A percentile compares a stretch with the other conserved stretches of the same genome.
Conservation (phyloP, 1,140 invertebrate genomes). For the Sycobia sp. region DNA sequence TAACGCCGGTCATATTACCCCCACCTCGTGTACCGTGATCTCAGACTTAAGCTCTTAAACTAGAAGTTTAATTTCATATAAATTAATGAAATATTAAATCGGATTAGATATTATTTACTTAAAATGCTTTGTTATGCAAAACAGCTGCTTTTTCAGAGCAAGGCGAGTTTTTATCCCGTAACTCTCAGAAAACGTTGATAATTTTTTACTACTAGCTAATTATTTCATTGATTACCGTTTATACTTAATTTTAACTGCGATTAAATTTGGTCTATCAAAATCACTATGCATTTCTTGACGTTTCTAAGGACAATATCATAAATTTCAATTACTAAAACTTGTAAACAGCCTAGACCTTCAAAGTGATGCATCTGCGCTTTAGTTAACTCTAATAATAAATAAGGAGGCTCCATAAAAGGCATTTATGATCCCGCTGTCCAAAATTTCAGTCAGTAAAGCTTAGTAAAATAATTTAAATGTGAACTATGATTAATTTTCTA, state of each 20-base stretch:
- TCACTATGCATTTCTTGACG: slow-evolving; percentile 16
- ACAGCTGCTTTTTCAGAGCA: background rate
- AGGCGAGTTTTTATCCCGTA: background rate
- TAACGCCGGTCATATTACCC: slow-evolving; percentile 51
- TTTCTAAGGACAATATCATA: slow-evolving; percentile 12
- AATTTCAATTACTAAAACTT: background rate
- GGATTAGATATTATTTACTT: background rate
- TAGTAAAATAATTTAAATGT: too few relatives aligned
- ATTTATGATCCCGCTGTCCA: too few relatives aligned
- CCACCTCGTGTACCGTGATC: slow-evolving; percentile 48
- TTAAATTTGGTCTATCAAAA: slow-evolving; percentile 1
- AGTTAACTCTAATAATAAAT: slow-evolving; percentile 37
- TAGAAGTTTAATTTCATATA: too few relatives aligned
- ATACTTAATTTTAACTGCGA: too few relatives aligned
- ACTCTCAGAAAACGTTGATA: background rate
- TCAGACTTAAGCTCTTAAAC: slow-evolving; percentile 3
- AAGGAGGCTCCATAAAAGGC: too few relatives aligned
- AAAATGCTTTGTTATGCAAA: slow-evolving; percentile 8
- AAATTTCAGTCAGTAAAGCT: too few relatives aligned
- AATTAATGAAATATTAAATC: background rate
- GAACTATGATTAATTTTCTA: slow-evolving; percentile 17
- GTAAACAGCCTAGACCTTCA: slow-evolving; percentile 15
- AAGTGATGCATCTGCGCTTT: slow-evolving; percentile 33
- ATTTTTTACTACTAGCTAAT: background rate
- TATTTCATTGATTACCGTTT: background rate